Conservation (phyloP, 2,888 invertebrate species). For the Volucella inanis region DNA sequence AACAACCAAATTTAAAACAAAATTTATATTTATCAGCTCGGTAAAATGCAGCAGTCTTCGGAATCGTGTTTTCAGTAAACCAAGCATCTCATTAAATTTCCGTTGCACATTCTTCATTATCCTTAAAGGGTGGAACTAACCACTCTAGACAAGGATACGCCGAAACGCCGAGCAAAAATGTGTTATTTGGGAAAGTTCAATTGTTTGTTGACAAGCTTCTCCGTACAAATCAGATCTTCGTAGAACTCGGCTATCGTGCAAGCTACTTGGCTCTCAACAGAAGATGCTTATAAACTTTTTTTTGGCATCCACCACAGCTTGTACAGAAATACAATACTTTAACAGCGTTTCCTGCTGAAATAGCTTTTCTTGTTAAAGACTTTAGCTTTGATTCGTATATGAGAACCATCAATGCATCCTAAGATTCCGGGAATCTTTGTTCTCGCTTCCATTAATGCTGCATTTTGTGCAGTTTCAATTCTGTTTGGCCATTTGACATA, state of each 20-base stretch:
- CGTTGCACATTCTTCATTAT: no score
- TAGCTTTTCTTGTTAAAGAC: slow-evolving; percentile 62
- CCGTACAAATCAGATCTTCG: no score
- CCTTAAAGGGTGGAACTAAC: no score
- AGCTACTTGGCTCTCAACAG: no score
- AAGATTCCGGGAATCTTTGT: slow-evolving; percentile 63
- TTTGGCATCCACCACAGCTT: no score
- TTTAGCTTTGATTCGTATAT: slow-evolving; percentile 5
- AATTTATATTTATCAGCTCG: slow-evolving; percentile 70
- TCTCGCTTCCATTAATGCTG: slow-evolving; percentile 19
- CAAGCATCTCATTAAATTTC: no score
- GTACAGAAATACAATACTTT: slow-evolving; percentile 75
- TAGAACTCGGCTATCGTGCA: no score
- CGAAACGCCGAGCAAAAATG: slow-evolving; percentile 57
- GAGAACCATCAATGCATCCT: slow-evolving; percentile 75
- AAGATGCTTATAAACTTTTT: no score
- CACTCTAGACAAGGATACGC: slow-evolving; percentile 74
- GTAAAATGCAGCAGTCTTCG: slow-evolving; percentile 75
- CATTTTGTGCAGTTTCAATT: not conserved
- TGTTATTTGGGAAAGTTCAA: slow-evolving; percentile 34
- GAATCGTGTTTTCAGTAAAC: slow-evolving; percentile 78
- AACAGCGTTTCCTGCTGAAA: slow-evolving; percentile 71
- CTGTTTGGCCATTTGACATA: not conserved
- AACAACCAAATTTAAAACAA: slow-evolving; percentile 56
- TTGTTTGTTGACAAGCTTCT: no score